A percentile compares a stretch with the other conserved stretches of the same genome.
These are phyloP conservation scores for Ceyx margarethae DNA, from an alignment of 2,113 vertebrate species.

Conservation along the genomic window DNA sequence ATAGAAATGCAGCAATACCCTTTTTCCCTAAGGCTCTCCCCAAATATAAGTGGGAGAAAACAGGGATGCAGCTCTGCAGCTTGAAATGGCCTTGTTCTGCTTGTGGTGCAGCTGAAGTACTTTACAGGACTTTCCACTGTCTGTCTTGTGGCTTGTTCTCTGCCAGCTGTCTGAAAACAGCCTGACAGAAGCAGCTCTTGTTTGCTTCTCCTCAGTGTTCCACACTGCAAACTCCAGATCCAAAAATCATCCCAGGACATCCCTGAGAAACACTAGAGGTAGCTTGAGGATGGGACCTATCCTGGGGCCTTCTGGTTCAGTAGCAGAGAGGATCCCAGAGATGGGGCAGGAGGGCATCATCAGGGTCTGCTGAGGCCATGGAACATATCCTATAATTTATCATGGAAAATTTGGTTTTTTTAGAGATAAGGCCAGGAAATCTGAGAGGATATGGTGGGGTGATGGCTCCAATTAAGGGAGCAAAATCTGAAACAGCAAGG, in stretches of 20 bases:
- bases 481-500: not conserved
- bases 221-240: not conserved
- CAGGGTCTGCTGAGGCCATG: not conserved
- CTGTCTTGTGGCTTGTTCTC: not conserved
- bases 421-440: not conserved
- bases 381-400: not conserved
- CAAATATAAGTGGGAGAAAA: not conserved
- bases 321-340: not conserved
- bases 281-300: too few species aligned
- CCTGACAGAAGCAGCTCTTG: not conserved
- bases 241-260: too few species aligned
- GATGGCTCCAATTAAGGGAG: not conserved
- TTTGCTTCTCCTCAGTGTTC: not conserved
- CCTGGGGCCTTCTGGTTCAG: not conserved
- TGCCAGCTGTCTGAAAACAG: not conserved
- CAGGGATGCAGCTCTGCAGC: not conserved
- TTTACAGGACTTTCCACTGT: not conserved
- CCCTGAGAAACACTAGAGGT: not conserved
- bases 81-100: not conserved
- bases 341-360: not conserved
- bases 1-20: not conserved
- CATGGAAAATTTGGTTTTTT: accelerated
- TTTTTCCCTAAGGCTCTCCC: not conserved
- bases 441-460: not conserved
- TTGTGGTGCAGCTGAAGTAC: not conserved